Evolutionary conservation across 2,797 vertebrate genomes (phyloP), one percentile per base, ranked within the genome.

Genomic region (Hippocampus kuda): DNA sequence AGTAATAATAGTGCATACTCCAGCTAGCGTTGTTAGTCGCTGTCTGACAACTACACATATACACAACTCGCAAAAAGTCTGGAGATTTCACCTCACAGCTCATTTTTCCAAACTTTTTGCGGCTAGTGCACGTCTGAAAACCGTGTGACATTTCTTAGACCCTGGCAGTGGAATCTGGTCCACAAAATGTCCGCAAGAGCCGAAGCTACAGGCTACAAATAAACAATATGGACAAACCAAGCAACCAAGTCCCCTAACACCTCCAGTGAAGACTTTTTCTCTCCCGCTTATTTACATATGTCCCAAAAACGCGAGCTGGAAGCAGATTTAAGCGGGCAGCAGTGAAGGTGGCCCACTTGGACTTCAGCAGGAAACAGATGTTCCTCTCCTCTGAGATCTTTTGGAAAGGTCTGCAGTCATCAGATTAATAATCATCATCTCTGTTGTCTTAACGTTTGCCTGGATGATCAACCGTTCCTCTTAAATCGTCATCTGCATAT

Each of bases 1-100:
- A 74, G 71, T 81, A 73, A 81, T 66, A 68, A 73, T 78, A 75
- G 82, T 86, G 81, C 77, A 69, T 75, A 73, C 76, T 75, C 80
- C 77, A 82, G 84, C 81, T 68, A 76, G 78, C 71, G 68, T 74
- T 79, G 77, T 77, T 77, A 80, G 81, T 82, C 77, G 67, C 82
- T 81, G 80, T 72, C 75, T 67, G 63, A 85, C 82, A 71, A 71
- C 79, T 49, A 84, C 77, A 84, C 70, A 42, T n/a, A 73, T 41
- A 71, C 63, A 67, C 49, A 65, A 71, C 72, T 15, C 16, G 3
- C 59, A 34, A 61, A 61, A 61, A 61, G 11, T 48, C 46, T 24
- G 12, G 54, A 56, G 2, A 12, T 56, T 26, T 56, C 44, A 46
- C 34, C 34, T 38, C 34, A 8, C 34, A 38, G 34, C 34, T 38